phyloP scores from a whole-genome alignment of 2,888 invertebrate genomes.

The Hirtodrosophila cameraria region DNA sequence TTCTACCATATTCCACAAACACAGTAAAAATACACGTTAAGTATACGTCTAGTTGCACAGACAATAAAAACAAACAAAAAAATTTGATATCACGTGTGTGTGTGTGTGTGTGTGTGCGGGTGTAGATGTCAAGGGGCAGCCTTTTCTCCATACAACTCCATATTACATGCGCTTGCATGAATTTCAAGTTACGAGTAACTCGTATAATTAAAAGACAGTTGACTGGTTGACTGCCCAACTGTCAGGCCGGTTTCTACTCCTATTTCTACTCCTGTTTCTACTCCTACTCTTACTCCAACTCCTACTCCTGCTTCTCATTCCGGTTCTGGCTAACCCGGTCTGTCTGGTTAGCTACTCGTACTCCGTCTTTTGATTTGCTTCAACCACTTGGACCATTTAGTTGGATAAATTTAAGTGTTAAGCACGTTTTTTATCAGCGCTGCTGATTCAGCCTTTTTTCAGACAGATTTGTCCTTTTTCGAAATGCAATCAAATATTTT shows the following conservation, averaged over 20 bases:
- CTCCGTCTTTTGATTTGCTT: conserved; percentile 1
- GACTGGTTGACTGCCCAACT: conserved; percentile 35
- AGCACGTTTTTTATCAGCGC: too few relatives aligned
- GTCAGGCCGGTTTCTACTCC: too few relatives aligned
- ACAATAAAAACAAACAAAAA: conserved; percentile 38
- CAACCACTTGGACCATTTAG: background rate
- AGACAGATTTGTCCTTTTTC: too few relatives aligned
- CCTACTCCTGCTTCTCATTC: too few relatives aligned
- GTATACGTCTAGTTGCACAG: conserved; percentile 67
- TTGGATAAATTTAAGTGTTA: conserved; percentile 6
- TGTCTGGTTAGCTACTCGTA: conserved; percentile 5
- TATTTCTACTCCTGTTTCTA: too few relatives aligned
- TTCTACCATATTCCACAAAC: conserved; percentile 26
- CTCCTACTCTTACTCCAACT: too few relatives aligned
- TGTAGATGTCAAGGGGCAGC: background rate
- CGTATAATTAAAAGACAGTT: conserved; percentile 73
- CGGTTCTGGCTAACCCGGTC: conserved; percentile 11
- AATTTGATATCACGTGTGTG: background rate
- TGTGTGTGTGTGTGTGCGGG: background rate
- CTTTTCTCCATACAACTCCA: conserved; percentile 6
- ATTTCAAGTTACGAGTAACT: conserved; percentile 48
- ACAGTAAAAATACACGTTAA: conserved; percentile 37
- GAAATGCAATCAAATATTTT: too few relatives aligned
- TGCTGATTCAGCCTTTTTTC: too few relatives aligned
- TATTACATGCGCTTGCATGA: conserved; percentile 55